Conservation (phyloP, 2,888 invertebrate species). For the Zaprionus bogoriensis region DNA sequence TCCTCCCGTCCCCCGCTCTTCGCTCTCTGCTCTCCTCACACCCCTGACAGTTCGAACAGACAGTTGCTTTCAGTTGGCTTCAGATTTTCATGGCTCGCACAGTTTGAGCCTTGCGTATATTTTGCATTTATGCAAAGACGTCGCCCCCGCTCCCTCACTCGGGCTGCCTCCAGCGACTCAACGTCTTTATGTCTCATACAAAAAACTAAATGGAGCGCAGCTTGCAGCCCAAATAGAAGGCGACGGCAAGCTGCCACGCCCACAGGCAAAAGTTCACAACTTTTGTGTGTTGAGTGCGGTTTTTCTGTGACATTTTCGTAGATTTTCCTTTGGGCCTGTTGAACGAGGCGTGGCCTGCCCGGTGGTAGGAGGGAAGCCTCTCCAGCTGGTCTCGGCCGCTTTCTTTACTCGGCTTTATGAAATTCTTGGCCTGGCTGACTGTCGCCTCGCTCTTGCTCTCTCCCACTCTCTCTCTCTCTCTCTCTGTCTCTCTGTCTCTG, state of each 20-base stretch:
- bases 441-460: conserved; percentile 1
- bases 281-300: conserved; percentile 62
- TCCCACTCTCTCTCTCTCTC: no score
- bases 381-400: conserved; percentile 25
- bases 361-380: neutral
- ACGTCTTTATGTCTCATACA: conserved; percentile 23
- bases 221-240: conserved; percentile 41
- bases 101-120: conserved; percentile 64
- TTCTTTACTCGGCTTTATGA: conserved; percentile 37
- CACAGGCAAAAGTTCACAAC: conserved; percentile 56
- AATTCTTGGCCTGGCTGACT: conserved; percentile 34
- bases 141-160: neutral
- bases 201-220: conserved; percentile 58
- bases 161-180: neutral
- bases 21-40: neutral
- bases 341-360: conserved; percentile 14
- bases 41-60: conserved; percentile 22
- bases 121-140: conserved; percentile 70
- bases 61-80: conserved; percentile 48
- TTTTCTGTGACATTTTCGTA: conserved; percentile 66
- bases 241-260: conserved; percentile 39
- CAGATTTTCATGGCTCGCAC: conserved; percentile 49
- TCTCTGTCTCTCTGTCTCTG: no score
- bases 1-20: neutral
- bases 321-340: conserved; percentile 47